Evolutionary conservation across 1,140 invertebrate species (phyloP).

Genomic region (Bradysia coprophila): DNA sequence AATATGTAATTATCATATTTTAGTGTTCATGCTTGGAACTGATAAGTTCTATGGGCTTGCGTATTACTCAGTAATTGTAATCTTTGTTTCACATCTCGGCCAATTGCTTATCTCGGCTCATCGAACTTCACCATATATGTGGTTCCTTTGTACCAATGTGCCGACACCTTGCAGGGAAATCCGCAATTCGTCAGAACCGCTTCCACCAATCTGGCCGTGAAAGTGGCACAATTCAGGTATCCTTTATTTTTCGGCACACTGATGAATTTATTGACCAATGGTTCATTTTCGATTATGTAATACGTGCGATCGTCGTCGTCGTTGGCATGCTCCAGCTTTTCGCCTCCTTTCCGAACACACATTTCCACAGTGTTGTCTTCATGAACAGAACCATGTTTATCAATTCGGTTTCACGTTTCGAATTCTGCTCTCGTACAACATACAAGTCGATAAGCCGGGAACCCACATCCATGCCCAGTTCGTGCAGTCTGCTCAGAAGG

Average conservation of each 20-base stretch:
- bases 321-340: conserved; percentile 95
- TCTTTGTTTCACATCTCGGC: conserved; percentile 52
- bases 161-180: conserved; percentile 91
- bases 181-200: conserved; percentile 85
- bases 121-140: conserved; percentile 99
- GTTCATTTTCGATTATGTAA: conserved; percentile 97
- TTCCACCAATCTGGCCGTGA: conserved; percentile 95
- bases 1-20: too few relatives aligned
- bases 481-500: conserved; percentile 66
- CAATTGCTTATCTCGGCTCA: conserved; percentile 79
- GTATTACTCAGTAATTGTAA: background rate
- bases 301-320: conserved; percentile 96
- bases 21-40: too few relatives aligned
- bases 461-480: conserved; percentile 90
- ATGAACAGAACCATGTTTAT: conserved; percentile 91
- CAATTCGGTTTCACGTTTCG: conserved; percentile 89
- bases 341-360: conserved; percentile 92
- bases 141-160: conserved; percentile 98
- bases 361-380: conserved; percentile 95
- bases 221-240: conserved; percentile 93
- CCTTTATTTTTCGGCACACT: conserved; percentile 97
- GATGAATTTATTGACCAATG: conserved; percentile 88
- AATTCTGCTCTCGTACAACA: conserved; percentile 80
- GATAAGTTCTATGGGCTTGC: too few relatives aligned
- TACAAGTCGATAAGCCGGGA: conserved; percentile 83